Percentiles rank a stretch among this genome's conserved stretches.
These are phyloP conservation scores for Cosmopolites sordidus DNA, from an alignment of 2,888 invertebrate species.

Conservation along the genomic window DNA sequence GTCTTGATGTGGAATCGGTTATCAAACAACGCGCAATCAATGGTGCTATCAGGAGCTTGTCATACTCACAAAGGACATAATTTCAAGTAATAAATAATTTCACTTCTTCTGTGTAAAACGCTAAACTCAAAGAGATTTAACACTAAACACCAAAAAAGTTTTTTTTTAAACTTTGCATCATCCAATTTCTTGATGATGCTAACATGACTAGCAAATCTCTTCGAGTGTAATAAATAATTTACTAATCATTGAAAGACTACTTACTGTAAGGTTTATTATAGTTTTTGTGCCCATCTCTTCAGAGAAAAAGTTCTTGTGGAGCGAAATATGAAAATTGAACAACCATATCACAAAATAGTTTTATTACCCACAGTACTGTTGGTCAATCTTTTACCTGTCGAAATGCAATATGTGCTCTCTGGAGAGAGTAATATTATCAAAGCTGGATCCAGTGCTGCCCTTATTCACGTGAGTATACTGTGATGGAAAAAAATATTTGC, in stretches of 20 bases:
- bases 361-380: conserved; percentile 80
- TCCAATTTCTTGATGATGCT: too few relatives aligned
- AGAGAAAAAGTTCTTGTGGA: conserved; percentile 64
- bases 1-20: conserved; percentile 58
- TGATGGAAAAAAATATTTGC: too few relatives aligned
- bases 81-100: conserved; percentile 45
- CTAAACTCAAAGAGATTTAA: too few relatives aligned
- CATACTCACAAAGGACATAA: conserved; percentile 46
- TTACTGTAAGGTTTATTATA: too few relatives aligned
- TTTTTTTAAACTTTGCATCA: too few relatives aligned
- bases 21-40: conserved; percentile 47
- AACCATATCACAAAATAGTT: conserved; percentile 84
- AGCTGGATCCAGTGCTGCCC: conserved; percentile 41
- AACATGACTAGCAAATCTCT: too few relatives aligned
- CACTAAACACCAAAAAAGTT: too few relatives aligned
- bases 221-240: too few relatives aligned
- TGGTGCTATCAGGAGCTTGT: conserved; percentile 48
- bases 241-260: too few relatives aligned
- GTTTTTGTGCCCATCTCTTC: conserved; percentile 75
- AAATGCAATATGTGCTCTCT: conserved; percentile 61
- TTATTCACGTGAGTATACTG: conserved; percentile 43
- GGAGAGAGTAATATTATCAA: conserved; percentile 37
- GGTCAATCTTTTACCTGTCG: conserved; percentile 84
- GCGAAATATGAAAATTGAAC: conserved; percentile 42
- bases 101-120: too few relatives aligned